Evolutionary conservation across 2,113 vertebrate genomes (phyloP), one percentile per base, ranked within the genome.

Genomic region (Psittacula cyanocephala): DNA sequence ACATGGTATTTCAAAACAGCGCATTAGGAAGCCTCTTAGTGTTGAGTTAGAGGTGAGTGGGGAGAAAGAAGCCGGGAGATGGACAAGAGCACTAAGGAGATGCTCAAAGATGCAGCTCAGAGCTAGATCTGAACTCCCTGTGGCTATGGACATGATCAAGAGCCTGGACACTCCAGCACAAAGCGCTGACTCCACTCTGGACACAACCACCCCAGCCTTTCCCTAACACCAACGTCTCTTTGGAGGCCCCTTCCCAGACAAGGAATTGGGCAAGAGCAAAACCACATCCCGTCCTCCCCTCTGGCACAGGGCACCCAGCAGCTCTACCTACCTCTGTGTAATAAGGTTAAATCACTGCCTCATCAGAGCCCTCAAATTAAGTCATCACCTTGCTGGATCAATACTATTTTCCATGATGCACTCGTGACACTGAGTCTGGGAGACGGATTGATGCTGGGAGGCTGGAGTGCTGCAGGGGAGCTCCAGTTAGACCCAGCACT

Each of bases 371-470:
- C 75, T 86, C 89, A 60, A 75, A 96, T 96, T 29, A 95, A 95
- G 93, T 68, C 95, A 69, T 75, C 94, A 96, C 96, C 95, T 95
- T 95, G 84, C 71, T 39, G 82, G 79, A 83, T 96, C 96, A 2
- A 96, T 97, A 33, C 55, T 75, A 11, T 94, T 96, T 96, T 96
- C 96, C 95, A 88, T 96, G 94, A 96, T 92, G 95, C 84, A 9
- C 50, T 95, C 16, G 64, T 91, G 81, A 64, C 94, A 95, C 71
- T 17, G 7, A 82, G 91, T 20, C 91, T 0, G 1, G 84, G 68
- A 71, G 89, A 95, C 92, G 81, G 91, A 96, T 96, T 95, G 93
- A 49, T 91, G 91, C 91, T 70, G 89, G 55, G 86, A 88, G 96
- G 86, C 86, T 89, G 86, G 52, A 93, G 59, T 0, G 10, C 87